Evolutionary conservation across 2,888 invertebrate genomes (phyloP).

Genomic region (Dendrolimus pini): DNA sequence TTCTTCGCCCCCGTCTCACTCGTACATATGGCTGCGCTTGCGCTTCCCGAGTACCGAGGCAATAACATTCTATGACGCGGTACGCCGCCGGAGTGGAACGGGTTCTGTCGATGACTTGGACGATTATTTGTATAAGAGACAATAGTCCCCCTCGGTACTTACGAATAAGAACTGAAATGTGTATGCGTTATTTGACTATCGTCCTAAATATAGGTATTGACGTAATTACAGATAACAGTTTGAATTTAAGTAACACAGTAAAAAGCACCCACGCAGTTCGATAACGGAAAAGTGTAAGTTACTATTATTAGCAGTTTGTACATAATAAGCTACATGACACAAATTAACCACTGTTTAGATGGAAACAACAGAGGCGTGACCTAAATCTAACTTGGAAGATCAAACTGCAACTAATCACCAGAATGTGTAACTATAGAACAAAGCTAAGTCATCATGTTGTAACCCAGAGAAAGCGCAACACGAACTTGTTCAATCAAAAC

Average conservation of each 20-base stretch:
- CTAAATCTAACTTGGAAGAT: neutral
- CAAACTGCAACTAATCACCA: neutral
- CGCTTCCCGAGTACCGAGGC: constrained; percentile 65
- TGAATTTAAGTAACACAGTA: neutral
- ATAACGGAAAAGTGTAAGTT: neutral
- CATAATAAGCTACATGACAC: neutral
- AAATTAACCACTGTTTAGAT: neutral
- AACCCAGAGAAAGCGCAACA: constrained; percentile 24
- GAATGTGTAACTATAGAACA: neutral
- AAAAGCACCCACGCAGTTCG: neutral
- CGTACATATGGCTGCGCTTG: constrained; percentile 55
- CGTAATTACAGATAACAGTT: neutral
- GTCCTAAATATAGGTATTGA: neutral
- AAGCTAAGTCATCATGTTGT: constrained; percentile 16
- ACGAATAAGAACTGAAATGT: neutral
- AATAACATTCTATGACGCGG: constrained; percentile 74
- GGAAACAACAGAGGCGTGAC: neutral
- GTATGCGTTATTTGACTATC: no score
- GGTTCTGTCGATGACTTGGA: constrained; percentile 70
- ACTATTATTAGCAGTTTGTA: neutral
- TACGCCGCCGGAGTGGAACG: constrained; percentile 72
- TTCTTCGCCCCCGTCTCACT: constrained; percentile 50
- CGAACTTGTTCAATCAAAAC: constrained; percentile 26
- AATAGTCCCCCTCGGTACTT: constrained; percentile 49
- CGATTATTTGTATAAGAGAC: constrained; percentile 68